Percentiles rank a stretch among this genome's conserved stretches.
Evolutionary conservation across 2,113 vertebrate genomes (phyloP).

Genomic region (Piprites chloris): DNA sequence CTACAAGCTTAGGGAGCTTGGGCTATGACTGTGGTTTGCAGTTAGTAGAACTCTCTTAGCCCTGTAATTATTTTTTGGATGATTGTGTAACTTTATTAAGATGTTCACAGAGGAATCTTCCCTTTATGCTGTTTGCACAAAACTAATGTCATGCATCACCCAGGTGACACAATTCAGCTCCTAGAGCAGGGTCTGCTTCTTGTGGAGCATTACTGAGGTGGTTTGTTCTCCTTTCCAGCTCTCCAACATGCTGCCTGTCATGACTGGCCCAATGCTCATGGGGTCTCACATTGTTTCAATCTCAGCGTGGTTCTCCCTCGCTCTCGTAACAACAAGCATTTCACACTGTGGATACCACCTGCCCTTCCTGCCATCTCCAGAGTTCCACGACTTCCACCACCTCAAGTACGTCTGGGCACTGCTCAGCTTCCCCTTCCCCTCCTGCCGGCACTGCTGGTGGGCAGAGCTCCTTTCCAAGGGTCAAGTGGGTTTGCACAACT

Average conservation of each 20-base stretch:
- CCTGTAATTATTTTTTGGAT: neutral
- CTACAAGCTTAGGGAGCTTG: neutral
- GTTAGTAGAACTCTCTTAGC: neutral
- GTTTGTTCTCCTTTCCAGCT: constrained; percentile 64
- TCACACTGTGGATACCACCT: constrained; percentile 95
- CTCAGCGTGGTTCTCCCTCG: constrained; percentile 82
- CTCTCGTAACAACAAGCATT: constrained; percentile 80
- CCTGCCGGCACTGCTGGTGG: neutral
- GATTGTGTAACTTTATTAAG: neutral
- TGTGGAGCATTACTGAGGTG: neutral
- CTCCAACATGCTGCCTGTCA: constrained; percentile 84
- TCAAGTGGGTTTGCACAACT: neutral
- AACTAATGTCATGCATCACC: neutral
- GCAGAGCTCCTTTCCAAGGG: neutral
- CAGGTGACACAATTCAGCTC: neutral
- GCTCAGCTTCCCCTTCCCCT: neutral
- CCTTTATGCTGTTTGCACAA: neutral
- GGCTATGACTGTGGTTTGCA: neutral
- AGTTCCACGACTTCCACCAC: constrained; percentile 96
- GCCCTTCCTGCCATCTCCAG: constrained; percentile 89
- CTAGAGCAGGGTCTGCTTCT: neutral
- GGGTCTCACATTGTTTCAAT: constrained; percentile 84
- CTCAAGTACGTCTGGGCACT: constrained; percentile 80
- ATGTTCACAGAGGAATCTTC: neutral
- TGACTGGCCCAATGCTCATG: constrained; percentile 81